Evolutionary conservation across 2,888 invertebrate genomes (phyloP), one percentile per base, ranked within the genome.

Genomic region (Cyclophora punctaria): DNA sequence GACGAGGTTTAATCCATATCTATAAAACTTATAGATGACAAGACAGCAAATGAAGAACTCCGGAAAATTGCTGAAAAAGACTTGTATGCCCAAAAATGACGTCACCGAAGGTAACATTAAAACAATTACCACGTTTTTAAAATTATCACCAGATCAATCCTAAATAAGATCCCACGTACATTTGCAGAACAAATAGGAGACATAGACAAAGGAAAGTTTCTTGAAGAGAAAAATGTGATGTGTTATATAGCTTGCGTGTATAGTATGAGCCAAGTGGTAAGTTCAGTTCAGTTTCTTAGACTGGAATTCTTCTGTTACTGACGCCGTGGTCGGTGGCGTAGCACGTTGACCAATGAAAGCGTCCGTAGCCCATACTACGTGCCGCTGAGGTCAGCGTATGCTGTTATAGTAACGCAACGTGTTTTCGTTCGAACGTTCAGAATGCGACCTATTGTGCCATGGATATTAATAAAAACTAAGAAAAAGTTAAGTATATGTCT

Each of bases 201-300:
- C 3, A 72, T 76, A 34, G 71, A 66, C n/a, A 62, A 74, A 53
- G 76, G 76, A 7, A 68, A 68, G 47, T 76, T 76, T 45, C 48
- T 75, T 5, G 73, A 76, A 49, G 69, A 75, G 0, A 65, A 59
- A 49, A 67, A 68, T 7, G 73, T 76, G 0, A 76, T 75, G 76
- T 76, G 76, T 49, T 76, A 74, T 51, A 59, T 76, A 41, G 69
- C 73, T 2, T 76, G 76, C 44, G 52, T 76, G n/a, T 76, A 73
- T 47, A 64, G 59, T 20, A 62, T 69, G 61, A 59, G 66, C 6
- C 66, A 68, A 55, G 60, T 49, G 34, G 76, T 75, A 62, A 69
- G 72, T 66, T 42, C 35, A 6, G 35, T 37, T 2, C 20, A 20
- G 2, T 20, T 20, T 20, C 20, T 20, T 20, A 20, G 20, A 20